These are phyloP conservation scores for Bolinopsis microptera DNA, from an alignment of 37 sponge, comb jelly and placozoan genomes.

Conservation along the genomic window DNA sequence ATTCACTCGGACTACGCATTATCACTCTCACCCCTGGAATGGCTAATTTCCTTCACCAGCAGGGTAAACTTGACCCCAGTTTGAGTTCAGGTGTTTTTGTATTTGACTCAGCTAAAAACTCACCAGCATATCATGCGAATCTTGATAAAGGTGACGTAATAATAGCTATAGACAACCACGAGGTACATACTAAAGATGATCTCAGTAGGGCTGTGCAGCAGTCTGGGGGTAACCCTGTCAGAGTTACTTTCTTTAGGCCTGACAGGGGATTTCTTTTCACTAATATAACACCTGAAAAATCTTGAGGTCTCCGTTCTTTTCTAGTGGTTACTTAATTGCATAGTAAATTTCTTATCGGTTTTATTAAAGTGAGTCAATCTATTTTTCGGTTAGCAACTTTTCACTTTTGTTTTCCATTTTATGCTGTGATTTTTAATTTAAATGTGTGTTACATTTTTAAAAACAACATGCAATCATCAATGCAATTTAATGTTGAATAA, in stretches of 20 bases:
- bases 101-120: background rate
- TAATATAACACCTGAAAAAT: background rate
- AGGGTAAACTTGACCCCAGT: background rate
- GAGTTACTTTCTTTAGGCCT: background rate
- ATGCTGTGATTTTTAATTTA: too few species aligned
- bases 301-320: too few species aligned
- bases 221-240: conserved; percentile 11
- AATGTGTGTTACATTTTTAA: too few species aligned
- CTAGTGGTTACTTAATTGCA: too few species aligned
- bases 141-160: conserved; percentile 22
- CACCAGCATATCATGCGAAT: background rate
- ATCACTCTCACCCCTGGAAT: conserved; percentile 11
- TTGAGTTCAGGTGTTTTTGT: background rate
- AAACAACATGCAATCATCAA: too few species aligned
- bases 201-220: background rate
- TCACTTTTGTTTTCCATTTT: too few species aligned
- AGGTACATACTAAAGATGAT: background rate
- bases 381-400: too few species aligned
- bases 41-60: background rate
- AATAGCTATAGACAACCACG: conserved; percentile 10
- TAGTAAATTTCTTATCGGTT: too few species aligned
- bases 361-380: too few species aligned
- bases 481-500: too few species aligned
- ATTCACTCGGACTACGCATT: background rate
- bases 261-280: background rate